Base-by-base conservation (phyloP, 2,113 vertebrate species). In the Calyptomena viridis region DNA sequence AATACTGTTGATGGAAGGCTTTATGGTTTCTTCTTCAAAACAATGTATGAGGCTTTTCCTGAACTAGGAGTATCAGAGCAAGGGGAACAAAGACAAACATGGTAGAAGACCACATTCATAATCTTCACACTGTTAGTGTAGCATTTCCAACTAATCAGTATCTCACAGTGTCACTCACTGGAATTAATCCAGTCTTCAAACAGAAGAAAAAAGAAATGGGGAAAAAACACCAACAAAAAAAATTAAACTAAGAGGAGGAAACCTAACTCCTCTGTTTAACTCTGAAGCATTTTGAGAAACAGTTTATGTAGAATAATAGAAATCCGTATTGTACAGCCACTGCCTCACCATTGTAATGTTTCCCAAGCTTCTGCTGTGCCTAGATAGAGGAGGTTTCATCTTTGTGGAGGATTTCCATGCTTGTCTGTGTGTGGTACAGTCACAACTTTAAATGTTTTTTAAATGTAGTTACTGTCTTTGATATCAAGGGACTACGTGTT, bases 381-480 rank as follows among this genome's bases (percentile, higher is more conserved):
- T 97, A 97, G 96, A 96, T 89, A 97, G 74, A 92, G 97, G 96
- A 98, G 87, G 97, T 98, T 97, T 97, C 97, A 95, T 97, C 97
- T 97, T 97, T 97, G 97, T 97, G 97, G 97, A 98, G 97, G 96
- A 98, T 98, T 98, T 98, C 98, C 98, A 98, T 98, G 94, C 95
- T 95, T 94, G 97, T 96, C 98, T 98, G 97, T 98, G 97, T 98
- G 94, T 96, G 94, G 96, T 97, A 98, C 97, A 98, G 97, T 96
- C 96, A 96, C 97, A 97, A 98, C 98, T 97, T 98, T 97, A 98
- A 98, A 97, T 98, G 97, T 98, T 97, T 98, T 98, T 97, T 98
- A 97, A 98, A 98, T 95, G 97, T 97, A 98, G 97, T 98, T 97
- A 98, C 97, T 97, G 91, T 95, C 98, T 98, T 98, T 98, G 98